A percentile compares a stretch with the other conserved stretches of the same genome.
Conservation (phyloP, 2,888 invertebrate species). For the Coleophora deauratella region DNA sequence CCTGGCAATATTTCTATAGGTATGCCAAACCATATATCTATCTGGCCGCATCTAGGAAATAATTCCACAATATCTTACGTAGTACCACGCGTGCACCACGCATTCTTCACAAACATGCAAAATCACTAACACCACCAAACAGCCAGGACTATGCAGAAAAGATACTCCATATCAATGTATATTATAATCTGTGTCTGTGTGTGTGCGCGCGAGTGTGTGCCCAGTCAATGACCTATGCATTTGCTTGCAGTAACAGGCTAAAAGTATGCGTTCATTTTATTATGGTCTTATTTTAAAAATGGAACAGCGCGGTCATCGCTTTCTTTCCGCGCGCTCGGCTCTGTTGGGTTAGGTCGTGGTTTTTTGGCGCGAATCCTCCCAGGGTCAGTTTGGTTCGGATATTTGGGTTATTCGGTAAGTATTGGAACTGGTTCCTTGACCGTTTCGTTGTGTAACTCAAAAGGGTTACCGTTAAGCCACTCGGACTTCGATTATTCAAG, state of each 20-base stretch:
- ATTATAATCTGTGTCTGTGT: slow-evolving; percentile 25
- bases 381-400: slow-evolving; percentile 1
- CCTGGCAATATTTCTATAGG: slow-evolving; percentile 25
- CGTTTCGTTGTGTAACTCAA: slow-evolving; percentile 18
- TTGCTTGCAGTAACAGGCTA: slow-evolving; percentile 69
- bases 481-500: slow-evolving; percentile 14
- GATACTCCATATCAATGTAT: slow-evolving; percentile 25
- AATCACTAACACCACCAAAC: slow-evolving; percentile 54
- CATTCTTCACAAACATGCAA: slow-evolving; percentile 72
- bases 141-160: slow-evolving; percentile 34
- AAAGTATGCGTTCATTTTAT: slow-evolving; percentile 73
- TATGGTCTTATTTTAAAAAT: slow-evolving; percentile 73
- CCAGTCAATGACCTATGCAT: slow-evolving; percentile 68
- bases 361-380: slow-evolving; percentile 22
- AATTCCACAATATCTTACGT: slow-evolving; percentile 70
- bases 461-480: slow-evolving; percentile 15
- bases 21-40: slow-evolving; percentile 36
- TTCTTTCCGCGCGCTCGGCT: slow-evolving; percentile 29
- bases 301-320: slow-evolving; percentile 51
- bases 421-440: slow-evolving; percentile 18
- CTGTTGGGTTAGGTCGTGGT: slow-evolving; percentile 67
- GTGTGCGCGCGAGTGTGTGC: slow-evolving; percentile 39
- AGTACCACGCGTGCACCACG: slow-evolving; percentile 55
- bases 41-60: slow-evolving; percentile 64
- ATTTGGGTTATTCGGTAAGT: slow-evolving; percentile 30